phyloP scores from a whole-genome alignment of 2,888 invertebrate genomes.

The Eupithecia inturbata region DNA sequence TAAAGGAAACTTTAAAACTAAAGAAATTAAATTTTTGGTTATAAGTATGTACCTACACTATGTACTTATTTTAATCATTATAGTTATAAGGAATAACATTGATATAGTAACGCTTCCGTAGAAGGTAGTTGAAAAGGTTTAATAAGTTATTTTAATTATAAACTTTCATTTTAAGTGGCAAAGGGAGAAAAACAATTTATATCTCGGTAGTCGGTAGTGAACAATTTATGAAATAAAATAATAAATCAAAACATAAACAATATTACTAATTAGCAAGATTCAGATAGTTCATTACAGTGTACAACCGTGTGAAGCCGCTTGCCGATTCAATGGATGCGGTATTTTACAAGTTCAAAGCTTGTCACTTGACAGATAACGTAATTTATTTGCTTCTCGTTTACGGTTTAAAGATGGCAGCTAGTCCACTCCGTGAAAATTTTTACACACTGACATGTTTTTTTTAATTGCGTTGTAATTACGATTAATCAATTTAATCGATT shows the following conservation, averaged over 20 bases:
- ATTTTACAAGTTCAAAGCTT: constrained; percentile 42
- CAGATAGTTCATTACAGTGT: constrained; percentile 9
- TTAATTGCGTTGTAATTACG: neutral
- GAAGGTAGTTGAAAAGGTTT: neutral
- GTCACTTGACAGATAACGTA: constrained; percentile 49
- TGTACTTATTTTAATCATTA: no score
- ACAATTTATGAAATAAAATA: neutral
- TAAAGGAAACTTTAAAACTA: neutral
- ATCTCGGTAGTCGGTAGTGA: neutral
- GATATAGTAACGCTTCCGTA: no score
- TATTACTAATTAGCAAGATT: constrained; percentile 6
- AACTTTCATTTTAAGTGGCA: neutral
- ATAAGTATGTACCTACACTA: no score
- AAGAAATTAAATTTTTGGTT: neutral
- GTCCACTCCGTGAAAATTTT: constrained; percentile 14
- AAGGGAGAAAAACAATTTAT: neutral
- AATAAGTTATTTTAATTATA: neutral
- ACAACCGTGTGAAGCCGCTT: constrained; percentile 32
- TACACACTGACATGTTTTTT: neutral
- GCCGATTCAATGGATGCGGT: constrained; percentile 31
- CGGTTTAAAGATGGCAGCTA: constrained; percentile 43
- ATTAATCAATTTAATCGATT: neutral
- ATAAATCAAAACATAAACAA: constrained; percentile 3
- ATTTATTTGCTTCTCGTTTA: constrained; percentile 56
- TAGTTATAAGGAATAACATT: no score